Base-by-base conservation (phyloP, 2,797 vertebrate genomes). In the Lerista edwardsae region DNA sequence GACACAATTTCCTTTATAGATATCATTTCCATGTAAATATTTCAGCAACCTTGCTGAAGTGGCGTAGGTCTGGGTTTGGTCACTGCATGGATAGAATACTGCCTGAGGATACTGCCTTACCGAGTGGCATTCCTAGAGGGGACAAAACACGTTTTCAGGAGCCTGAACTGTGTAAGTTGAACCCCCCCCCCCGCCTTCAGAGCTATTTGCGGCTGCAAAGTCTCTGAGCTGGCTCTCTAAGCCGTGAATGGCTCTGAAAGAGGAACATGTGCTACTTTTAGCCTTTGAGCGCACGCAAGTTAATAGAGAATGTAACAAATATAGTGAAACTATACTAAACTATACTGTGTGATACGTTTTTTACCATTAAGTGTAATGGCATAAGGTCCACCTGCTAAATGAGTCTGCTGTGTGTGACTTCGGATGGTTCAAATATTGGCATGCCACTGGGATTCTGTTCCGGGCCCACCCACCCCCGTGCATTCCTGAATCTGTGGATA, bases 191-290 rank as follows among this genome's bases (percentile, higher is more conserved):
- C n/a, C n/a, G n/a, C n/a, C n/a, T n/a, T n/a, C n/a, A n/a, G n/a
- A n/a, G n/a, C n/a, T n/a, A n/a, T n/a, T n/a, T n/a, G n/a, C n/a
- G n/a, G n/a, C n/a, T n/a, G n/a, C n/a, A n/a, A n/a, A n/a, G n/a
- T n/a, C n/a, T n/a, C n/a, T n/a, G n/a, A n/a, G n/a, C n/a, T n/a
- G n/a, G n/a, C n/a, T n/a, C n/a, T n/a, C n/a, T n/a, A n/a, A n/a
- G n/a, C n/a, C n/a, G n/a, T n/a, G n/a, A n/a, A n/a, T n/a, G n/a
- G n/a, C n/a, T 90, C 90, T 84, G 92, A 90, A 86, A 79, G 85
- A 79, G 91, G 84, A 91, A 67, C 74, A 86, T 69, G 82, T 91
- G 89, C 89, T 84, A 84, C 90, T 84, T 91, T 21, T 75, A 82
- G 88, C 89, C 81, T 89, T 91, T 64, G 82, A 67, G 73, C 83